Evolutionary conservation across 2,888 invertebrate species (phyloP), one percentile per base, ranked within the genome.

Genomic region (Drepanosiphum platanoidis): DNA sequence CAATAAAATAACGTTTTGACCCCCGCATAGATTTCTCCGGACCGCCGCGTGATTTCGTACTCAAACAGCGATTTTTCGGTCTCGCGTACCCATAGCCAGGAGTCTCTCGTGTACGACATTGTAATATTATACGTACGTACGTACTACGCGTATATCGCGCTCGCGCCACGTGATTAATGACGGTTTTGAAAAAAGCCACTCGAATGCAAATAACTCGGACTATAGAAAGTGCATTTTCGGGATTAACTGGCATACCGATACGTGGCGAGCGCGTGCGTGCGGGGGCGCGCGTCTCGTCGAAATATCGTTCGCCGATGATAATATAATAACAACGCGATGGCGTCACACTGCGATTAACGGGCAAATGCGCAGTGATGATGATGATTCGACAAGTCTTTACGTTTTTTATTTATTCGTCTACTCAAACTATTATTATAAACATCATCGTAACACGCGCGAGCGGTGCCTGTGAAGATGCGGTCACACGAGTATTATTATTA

Each of bases 171-270:
- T 81, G 81, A 81, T 81, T 81, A 81, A 81, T 81, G 80, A 81
- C 58, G 22, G 70, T 81, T 81, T 81, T n/a, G n/a, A n/a, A n/a
- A 81, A 81, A 70, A 81, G 30, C 80, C 5, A 36, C 71, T 39
- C 80, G 70, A 81, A 81, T 81, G 80, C 80, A 81, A 81, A 81
- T 81, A 81, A 71, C 80, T 81, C 80, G 30, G 70, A 81, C 80
- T 81, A n/a, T n/a, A 81, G 80, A 81, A 81, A 81, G 80, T 81
- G 58, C 70, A 71, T 81, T 81, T 81, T 81, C 36, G 80, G 80
- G 80, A 81, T 81, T 68, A 68, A 71, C 70, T 70, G 58, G 80
- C 80, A 81, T 81, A 58, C 80, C 70, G 36, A 52, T 22, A 61
- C 22, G n/a, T 18, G 52, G 58, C 34, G 18, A 34, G 66, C 34